Conservation (phyloP, 2,113 vertebrate species). For the Brachyhypopomus gauderio region DNA sequence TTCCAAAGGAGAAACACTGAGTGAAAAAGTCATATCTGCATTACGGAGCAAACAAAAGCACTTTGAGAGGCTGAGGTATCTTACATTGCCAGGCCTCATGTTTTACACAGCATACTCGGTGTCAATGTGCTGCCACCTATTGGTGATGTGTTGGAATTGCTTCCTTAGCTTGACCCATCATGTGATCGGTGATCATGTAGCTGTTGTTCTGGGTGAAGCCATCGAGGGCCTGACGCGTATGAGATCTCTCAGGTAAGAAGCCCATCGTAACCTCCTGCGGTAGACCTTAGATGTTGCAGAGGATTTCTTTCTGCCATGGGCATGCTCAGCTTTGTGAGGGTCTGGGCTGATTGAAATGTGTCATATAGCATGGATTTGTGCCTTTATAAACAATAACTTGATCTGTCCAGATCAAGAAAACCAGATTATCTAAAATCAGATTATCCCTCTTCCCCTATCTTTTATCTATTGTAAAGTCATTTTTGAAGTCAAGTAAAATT, state of each 20-base stretch:
- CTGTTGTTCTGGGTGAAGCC: slow-evolving; percentile 53
- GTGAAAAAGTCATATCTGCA: slow-evolving; percentile 59
- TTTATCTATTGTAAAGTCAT: too few relatives aligned
- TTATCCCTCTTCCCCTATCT: too few relatives aligned
- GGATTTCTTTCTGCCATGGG: background rate
- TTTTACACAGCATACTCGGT: background rate
- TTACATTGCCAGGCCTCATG: background rate
- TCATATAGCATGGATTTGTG: background rate
- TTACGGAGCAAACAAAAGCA: slow-evolving; percentile 64
- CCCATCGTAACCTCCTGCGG: background rate
- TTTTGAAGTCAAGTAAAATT: too few relatives aligned
- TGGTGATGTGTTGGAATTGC: slow-evolving; percentile 1
- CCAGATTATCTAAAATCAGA: too few relatives aligned
- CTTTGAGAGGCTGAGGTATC: slow-evolving; percentile 79
- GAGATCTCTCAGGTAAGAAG: slow-evolving; percentile 72
- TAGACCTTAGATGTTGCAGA: background rate
- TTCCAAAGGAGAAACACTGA: slow-evolving; percentile 49
- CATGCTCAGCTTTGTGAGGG: background rate
- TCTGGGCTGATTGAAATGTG: too few relatives aligned
- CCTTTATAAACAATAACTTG: background rate
- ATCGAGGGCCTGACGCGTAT: slow-evolving; percentile 63
- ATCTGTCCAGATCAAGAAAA: too few relatives aligned
- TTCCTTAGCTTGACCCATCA: slow-evolving; percentile 75
- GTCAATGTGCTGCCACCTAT: background rate
- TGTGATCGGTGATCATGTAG: slow-evolving; percentile 59